Evolutionary conservation across 2,113 vertebrate species (phyloP).

Genomic region (Calypte anna): DNA sequence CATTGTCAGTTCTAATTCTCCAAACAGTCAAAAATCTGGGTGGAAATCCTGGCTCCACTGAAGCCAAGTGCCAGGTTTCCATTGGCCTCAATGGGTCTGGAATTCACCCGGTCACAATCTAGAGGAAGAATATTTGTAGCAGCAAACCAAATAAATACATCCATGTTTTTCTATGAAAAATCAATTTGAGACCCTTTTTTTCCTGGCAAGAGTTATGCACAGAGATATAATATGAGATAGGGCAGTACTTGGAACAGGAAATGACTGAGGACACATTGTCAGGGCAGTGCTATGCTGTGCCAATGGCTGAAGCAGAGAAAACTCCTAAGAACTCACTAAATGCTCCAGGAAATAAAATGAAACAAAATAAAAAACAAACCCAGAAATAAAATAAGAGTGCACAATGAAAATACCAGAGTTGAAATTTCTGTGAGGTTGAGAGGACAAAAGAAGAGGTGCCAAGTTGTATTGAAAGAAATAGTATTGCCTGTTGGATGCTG

Average conservation of each 20-base stretch:
- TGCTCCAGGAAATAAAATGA: slow-evolving; percentile 32
- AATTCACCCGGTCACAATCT: slow-evolving; percentile 56
- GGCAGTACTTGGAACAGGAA: slow-evolving; percentile 44
- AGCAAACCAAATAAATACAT: slow-evolving; percentile 65
- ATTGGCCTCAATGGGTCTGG: slow-evolving; percentile 8
- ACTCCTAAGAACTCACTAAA: not conserved
- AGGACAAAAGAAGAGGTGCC: not conserved
- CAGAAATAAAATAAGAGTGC: not conserved
- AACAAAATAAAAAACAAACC: not conserved
- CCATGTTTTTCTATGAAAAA: slow-evolving; percentile 51
- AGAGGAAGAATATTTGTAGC: slow-evolving; percentile 60
- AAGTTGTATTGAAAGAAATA: not conserved
- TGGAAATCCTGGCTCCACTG: slow-evolving; percentile 39
- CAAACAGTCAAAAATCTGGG: not conserved
- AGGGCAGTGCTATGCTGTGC: not conserved
- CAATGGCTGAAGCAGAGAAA: slow-evolving; percentile 1
- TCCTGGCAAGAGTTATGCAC: slow-evolving; percentile 4
- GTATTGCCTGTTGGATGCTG: not conserved
- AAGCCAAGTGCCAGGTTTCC: slow-evolving; percentile 20
- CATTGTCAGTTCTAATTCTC: slow-evolving; percentile 40
- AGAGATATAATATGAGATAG: slow-evolving; percentile 42
- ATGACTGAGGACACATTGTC: slow-evolving; percentile 37
- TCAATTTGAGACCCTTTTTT: slow-evolving; percentile 42
- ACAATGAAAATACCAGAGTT: not conserved
- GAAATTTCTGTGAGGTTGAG: not conserved